These are phyloP conservation scores for Xestia rhomboidea DNA, from an alignment of 2,888 invertebrate species.

Conservation along the genomic window DNA sequence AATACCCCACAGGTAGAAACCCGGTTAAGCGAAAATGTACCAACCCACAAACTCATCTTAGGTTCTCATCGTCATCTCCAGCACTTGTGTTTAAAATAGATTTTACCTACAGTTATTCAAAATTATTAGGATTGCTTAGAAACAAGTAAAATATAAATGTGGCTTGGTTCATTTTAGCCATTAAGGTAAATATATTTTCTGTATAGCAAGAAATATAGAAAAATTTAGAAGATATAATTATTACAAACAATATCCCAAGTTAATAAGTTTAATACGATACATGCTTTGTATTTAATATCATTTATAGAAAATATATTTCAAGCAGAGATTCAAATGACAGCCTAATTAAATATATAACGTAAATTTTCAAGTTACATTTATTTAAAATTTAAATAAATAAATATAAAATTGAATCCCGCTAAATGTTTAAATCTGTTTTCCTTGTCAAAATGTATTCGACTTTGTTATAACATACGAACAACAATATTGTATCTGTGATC, in stretches of 20 bases:
- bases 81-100: background rate
- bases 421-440: background rate
- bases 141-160: background rate
- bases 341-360: slow-evolving; percentile 13
- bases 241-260: background rate
- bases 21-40: background rate
- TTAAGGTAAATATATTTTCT: background rate
- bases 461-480: background rate
- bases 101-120: background rate
- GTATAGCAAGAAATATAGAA: slow-evolving; percentile 2
- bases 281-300: slow-evolving; percentile 36
- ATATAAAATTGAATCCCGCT: slow-evolving; percentile 28
- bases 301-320: slow-evolving; percentile 4
- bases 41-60: background rate
- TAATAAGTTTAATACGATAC: background rate
- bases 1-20: background rate
- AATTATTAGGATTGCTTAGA: background rate
- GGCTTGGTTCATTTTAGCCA: slow-evolving; percentile 1
- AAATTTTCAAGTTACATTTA: slow-evolving; percentile 1
- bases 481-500: background rate
- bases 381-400: background rate
- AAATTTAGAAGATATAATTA: background rate
- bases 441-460: background rate
- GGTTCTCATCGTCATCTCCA: background rate
- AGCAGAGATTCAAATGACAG: slow-evolving; percentile 39